Evolutionary conservation across 2,797 vertebrate species (phyloP).

Genomic region (Hapalemur alaotrensis): DNA sequence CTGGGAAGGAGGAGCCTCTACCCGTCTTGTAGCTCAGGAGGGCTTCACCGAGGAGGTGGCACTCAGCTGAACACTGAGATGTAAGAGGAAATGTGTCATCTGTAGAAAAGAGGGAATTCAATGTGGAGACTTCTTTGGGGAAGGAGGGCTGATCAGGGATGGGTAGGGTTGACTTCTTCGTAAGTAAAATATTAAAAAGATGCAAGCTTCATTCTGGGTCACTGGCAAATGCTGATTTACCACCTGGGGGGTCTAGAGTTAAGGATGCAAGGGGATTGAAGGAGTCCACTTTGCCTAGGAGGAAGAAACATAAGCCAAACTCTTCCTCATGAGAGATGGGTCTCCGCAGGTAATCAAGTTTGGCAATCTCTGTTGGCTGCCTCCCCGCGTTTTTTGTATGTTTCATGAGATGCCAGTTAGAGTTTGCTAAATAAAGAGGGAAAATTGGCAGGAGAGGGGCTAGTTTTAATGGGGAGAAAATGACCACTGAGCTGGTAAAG

Average conservation of each 20-base stretch:
- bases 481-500: not conserved
- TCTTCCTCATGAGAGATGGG: not conserved
- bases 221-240: not conserved
- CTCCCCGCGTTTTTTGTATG: not conserved
- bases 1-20: not conserved
- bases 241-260: not conserved
- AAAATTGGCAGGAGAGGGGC: slow-evolving; percentile 27
- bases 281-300: not conserved
- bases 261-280: not conserved
- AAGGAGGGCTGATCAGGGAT: not conserved
- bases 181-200: not conserved
- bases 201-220: not conserved
- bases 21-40: not conserved
- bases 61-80: not conserved
- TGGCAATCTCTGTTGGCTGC: slow-evolving; percentile 57
- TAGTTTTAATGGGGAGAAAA: slow-evolving; percentile 13
- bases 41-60: not conserved
- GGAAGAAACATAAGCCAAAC: not conserved
- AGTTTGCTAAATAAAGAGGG: slow-evolving; percentile 71
- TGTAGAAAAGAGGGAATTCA: not conserved
- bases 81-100: not conserved
- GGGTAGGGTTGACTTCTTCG: not conserved
- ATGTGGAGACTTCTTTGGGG: not conserved
- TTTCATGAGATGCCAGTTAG: slow-evolving; percentile 64
- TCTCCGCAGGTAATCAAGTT: not conserved